phyloP scores from a whole-genome alignment of 2,113 vertebrate genomes.

The Gallinago jamesoni region DNA sequence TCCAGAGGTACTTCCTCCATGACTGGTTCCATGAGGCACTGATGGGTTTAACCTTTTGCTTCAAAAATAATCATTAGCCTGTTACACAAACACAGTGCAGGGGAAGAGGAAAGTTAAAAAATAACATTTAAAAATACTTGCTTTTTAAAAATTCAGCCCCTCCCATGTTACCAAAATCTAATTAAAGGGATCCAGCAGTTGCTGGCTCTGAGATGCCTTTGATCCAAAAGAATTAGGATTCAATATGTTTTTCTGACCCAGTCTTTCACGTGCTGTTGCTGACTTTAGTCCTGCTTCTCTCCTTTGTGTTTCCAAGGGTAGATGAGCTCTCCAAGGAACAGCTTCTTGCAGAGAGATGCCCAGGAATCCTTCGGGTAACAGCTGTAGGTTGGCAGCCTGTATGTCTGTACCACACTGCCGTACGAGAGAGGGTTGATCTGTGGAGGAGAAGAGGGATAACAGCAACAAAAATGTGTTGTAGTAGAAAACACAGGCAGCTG shows the following conservation, averaged over 20 bases:
- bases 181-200: not conserved
- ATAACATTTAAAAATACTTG: not conserved
- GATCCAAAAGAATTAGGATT: not conserved
- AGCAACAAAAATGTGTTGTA: not conserved
- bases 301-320: conserved; percentile 94
- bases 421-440: conserved; percentile 92
- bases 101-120: not conserved
- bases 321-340: conserved; percentile 93
- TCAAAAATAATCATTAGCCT: not conserved
- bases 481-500: not conserved
- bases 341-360: conserved; percentile 87
- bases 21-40: not conserved
- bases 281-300: conserved; percentile 84
- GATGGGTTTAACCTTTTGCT: not conserved
- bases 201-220: not conserved
- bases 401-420: conserved; percentile 77
- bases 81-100: not conserved
- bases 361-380: conserved; percentile 93
- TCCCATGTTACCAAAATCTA: not conserved
- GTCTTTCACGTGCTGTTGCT: not conserved
- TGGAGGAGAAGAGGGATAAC: not conserved
- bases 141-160: not conserved
- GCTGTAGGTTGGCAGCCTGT: conserved; percentile 88
- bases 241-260: not conserved
- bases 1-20: not conserved